phyloP scores from a whole-genome alignment of 2,113 vertebrate species.

The Alosa alosa region DNA sequence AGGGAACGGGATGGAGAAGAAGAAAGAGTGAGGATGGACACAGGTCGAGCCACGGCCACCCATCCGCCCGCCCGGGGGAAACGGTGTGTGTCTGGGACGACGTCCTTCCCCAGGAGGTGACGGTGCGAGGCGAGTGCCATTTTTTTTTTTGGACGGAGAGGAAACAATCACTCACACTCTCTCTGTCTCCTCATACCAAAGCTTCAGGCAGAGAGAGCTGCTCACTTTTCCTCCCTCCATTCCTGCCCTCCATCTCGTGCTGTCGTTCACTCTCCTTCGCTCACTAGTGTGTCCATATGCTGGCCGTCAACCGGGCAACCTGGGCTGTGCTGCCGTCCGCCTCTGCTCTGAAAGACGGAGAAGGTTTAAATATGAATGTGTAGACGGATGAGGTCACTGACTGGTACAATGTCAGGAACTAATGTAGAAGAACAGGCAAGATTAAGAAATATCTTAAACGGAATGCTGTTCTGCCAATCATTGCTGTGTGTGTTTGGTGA shows the following conservation, averaged over 20 bases:
- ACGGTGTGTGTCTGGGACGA: neutral
- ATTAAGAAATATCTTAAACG: neutral
- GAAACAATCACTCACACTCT: neutral
- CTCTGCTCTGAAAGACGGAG: neutral
- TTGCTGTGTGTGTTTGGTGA: neutral
- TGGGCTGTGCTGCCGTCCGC: neutral
- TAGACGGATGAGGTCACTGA: neutral
- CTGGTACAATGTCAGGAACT: neutral
- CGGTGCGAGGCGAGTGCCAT: neutral
- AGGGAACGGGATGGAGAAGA: conserved; percentile 53
- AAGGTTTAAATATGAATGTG: neutral
- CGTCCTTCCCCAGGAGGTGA: neutral
- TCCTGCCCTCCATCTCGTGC: neutral
- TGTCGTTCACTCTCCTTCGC: neutral
- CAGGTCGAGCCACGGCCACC: no score
- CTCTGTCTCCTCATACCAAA: neutral
- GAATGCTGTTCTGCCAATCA: neutral
- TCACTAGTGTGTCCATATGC: neutral
- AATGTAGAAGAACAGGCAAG: neutral
- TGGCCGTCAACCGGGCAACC: neutral
- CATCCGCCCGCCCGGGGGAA: no score
- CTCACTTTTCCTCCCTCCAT: neutral
- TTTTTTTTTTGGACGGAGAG: neutral
- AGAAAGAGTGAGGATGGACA: conserved; percentile 62
- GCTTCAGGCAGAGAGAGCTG: neutral